These are phyloP conservation scores for Emmelina monodactyla DNA, from an alignment of 2,888 invertebrate genomes.

Conservation along the genomic window DNA sequence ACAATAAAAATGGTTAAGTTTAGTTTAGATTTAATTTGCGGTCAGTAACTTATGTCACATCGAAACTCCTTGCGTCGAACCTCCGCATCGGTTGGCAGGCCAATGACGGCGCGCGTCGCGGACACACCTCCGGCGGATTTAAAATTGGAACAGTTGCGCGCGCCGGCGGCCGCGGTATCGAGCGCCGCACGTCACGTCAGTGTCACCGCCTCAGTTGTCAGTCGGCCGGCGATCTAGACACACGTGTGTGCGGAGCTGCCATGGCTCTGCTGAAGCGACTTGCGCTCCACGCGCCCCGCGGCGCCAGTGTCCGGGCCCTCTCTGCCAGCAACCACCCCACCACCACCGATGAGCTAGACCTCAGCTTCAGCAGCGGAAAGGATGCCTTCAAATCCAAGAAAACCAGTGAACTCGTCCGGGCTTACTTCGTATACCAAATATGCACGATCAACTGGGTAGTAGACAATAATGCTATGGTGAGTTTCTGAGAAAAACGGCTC, in stretches of 20 bases:
- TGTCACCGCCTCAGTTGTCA: constrained; percentile 44
- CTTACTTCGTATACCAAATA: constrained; percentile 89
- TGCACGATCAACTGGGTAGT: constrained; percentile 89
- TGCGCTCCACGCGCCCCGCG: constrained; percentile 35
- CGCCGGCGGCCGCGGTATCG: constrained; percentile 46
- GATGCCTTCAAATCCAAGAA: constrained; percentile 97
- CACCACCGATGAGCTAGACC: constrained; percentile 76
- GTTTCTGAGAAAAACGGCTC: constrained; percentile 20
- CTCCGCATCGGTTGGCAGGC: constrained; percentile 15
- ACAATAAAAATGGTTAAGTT: too few species aligned
- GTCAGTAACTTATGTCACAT: too few species aligned
- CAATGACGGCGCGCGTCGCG: constrained; percentile 31
- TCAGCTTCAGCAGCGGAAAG: constrained; percentile 85
- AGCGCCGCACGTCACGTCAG: constrained; percentile 25
- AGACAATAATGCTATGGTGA: constrained; percentile 92
- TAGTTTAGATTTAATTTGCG: too few species aligned
- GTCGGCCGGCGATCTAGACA: constrained; percentile 32
- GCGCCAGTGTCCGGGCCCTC: constrained; percentile 33
- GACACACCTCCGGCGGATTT: constrained; percentile 57
- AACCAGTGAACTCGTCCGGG: constrained; percentile 88
- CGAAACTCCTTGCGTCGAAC: too few species aligned
- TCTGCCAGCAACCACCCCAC: constrained; percentile 26
- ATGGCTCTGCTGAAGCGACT: constrained; percentile 58
- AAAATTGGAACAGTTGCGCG: constrained; percentile 57
- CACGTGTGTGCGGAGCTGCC: constrained; percentile 34